phyloP scores from a whole-genome alignment of 1,140 invertebrate genomes.

The Zaprionus vittiger region DNA sequence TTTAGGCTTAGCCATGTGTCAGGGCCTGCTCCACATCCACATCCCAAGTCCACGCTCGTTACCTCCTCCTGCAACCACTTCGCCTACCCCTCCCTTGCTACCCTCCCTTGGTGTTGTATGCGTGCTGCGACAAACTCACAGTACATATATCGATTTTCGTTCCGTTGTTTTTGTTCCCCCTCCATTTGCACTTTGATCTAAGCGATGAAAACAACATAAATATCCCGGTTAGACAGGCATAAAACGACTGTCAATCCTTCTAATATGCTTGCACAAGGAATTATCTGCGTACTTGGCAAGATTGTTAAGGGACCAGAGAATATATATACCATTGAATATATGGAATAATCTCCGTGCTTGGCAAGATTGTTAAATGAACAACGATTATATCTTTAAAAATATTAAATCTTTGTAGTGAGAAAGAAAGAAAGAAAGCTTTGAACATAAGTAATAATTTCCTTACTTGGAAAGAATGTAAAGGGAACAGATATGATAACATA shows the following conservation, averaged over 20 bases:
- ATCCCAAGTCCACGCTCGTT: slow-evolving; percentile 41
- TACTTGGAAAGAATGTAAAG: no score
- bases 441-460: no score
- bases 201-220: slow-evolving; percentile 64
- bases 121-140: slow-evolving; percentile 49
- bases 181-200: slow-evolving; percentile 58
- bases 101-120: slow-evolving; percentile 37
- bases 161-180: slow-evolving; percentile 50
- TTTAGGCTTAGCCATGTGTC: slow-evolving; percentile 35
- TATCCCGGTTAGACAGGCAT: slow-evolving; percentile 33
- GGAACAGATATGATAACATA: no score
- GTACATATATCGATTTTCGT: slow-evolving; percentile 66
- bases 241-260: slow-evolving; percentile 54
- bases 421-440: no score
- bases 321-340: background rate
- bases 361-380: background rate
- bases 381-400: background rate
- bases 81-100: slow-evolving; percentile 8
- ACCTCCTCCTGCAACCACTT: background rate
- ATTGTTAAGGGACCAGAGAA: background rate
- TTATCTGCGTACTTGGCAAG: background rate
- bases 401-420: background rate
- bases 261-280: background rate
- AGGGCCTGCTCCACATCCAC: slow-evolving; percentile 62
- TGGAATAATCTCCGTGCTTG: background rate